A percentile compares a stretch with the other conserved stretches of the same genome.
phyloP scores from a whole-genome alignment of 2,888 invertebrate genomes.

The Drosophila vallismaia region DNA sequence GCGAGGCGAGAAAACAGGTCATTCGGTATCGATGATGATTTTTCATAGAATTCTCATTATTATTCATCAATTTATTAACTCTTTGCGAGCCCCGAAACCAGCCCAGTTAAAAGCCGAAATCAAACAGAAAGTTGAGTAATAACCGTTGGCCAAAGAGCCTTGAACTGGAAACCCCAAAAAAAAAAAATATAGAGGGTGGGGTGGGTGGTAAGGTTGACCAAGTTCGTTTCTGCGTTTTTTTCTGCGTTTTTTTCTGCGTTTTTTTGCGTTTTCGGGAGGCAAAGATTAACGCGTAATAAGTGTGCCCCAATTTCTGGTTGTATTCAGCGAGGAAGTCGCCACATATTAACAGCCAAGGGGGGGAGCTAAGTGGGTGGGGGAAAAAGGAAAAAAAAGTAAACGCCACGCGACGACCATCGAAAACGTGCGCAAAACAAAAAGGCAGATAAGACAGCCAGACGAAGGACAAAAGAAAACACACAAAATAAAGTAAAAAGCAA shows the following conservation, averaged over 20 bases:
- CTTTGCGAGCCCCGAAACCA: neutral
- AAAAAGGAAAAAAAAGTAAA: neutral
- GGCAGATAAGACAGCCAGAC: slow-evolving; percentile 64
- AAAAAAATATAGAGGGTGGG: slow-evolving; percentile 1
- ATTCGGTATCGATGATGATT: neutral
- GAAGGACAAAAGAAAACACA: slow-evolving; percentile 33
- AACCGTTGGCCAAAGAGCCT: slow-evolving; percentile 42
- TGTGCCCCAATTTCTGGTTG: slow-evolving; percentile 44
- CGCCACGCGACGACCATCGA: slow-evolving; percentile 47
- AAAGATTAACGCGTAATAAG: slow-evolving; percentile 44
- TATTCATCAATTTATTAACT: slow-evolving; percentile 2
- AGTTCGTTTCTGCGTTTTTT: slow-evolving; percentile 18
- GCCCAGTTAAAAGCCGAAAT: neutral
- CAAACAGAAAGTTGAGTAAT: neutral
- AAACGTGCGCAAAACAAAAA: slow-evolving; percentile 75
- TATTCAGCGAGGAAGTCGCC: slow-evolving; percentile 12
- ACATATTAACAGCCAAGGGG: neutral
- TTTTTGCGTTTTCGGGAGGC: slow-evolving; percentile 3
- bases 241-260: slow-evolving; percentile 4
- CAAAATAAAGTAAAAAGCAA: too few species aligned
- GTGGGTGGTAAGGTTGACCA: slow-evolving; percentile 29
- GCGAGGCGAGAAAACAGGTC: slow-evolving; percentile 23
- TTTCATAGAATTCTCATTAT: neutral
- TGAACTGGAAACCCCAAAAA: slow-evolving; percentile 48
- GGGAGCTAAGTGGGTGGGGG: neutral